phyloP scores from a whole-genome alignment of 2,797 vertebrate species.

The Momotus momota region DNA sequence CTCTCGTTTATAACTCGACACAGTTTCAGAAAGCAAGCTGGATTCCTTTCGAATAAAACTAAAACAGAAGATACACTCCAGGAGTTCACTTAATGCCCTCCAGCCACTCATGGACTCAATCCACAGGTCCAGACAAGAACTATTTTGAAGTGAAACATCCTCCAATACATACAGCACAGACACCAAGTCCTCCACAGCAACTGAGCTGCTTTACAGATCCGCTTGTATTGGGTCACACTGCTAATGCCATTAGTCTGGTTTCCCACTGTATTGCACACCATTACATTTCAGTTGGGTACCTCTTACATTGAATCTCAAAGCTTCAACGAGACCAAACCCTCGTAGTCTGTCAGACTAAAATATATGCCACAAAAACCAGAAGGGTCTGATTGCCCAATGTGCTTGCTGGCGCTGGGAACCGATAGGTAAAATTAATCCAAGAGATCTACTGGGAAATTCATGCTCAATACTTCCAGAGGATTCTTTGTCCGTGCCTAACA shows the following conservation, averaged over 20 bases:
- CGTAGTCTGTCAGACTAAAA: not conserved
- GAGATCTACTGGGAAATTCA: not conserved
- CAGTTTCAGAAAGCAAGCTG: not conserved
- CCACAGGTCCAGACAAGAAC: not conserved
- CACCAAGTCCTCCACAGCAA: not conserved
- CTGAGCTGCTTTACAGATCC: not conserved
- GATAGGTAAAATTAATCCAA: not conserved
- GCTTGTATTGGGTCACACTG: not conserved
- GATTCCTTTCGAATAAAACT: not conserved
- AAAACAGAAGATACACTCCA: not conserved
- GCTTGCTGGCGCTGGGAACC: not conserved
- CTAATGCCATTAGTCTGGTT: not conserved
- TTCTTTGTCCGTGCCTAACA: not conserved
- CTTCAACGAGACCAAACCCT: not conserved
- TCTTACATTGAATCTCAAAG: not conserved
- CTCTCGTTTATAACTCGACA: not conserved
- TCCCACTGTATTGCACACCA: not conserved
- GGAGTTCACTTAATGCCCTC: not conserved
- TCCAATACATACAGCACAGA: not conserved
- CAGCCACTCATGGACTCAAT: not conserved
- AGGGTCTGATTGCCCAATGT: not conserved
- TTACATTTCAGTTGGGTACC: not conserved
- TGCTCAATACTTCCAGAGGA: not conserved
- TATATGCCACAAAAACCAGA: not conserved
- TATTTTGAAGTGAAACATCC: not conserved